Conservation (phyloP, 2,113 vertebrate genomes). For the Pipa parva region DNA sequence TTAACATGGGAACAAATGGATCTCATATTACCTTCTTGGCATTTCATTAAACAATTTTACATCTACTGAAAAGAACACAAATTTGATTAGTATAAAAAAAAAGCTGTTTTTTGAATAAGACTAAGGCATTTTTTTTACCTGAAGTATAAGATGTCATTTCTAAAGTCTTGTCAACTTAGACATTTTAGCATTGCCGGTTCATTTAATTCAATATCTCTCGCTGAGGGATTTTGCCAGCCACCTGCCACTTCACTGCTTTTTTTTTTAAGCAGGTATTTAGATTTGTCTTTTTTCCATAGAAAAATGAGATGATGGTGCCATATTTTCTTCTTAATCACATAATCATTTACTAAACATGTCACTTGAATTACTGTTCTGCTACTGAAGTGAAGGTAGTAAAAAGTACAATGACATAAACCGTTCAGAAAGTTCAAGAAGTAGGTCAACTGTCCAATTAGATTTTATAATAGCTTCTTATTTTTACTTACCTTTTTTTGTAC, state of each 20-base stretch:
- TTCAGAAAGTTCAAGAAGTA: not conserved
- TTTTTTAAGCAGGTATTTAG: conserved; percentile 39
- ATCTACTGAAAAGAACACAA: conserved; percentile 16
- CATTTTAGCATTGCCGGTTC: not conserved
- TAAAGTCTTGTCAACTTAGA: conserved; percentile 9
- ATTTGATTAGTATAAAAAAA: conserved; percentile 24
- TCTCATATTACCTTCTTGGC: conserved; percentile 31
- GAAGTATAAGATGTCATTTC: conserved; percentile 27
- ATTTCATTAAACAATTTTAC: conserved; percentile 24
- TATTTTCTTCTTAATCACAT: conserved; percentile 17
- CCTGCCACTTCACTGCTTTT: conserved; percentile 27
- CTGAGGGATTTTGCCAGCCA: conserved; percentile 20
- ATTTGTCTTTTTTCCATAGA: conserved; percentile 8
- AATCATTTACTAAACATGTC: conserved; percentile 31
- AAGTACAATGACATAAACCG: not conserved
- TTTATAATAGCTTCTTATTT: not conserved
- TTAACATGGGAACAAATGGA: conserved; percentile 30
- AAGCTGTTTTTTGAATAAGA: conserved; percentile 24
- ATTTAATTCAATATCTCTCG: not conserved
- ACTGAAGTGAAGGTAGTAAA: not conserved
- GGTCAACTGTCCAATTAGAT: not conserved
- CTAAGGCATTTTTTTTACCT: conserved; percentile 11
- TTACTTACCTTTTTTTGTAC: not conserved
- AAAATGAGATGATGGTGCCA: conserved; percentile 9
- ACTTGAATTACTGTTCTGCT: conserved; percentile 10